Base-by-base conservation (phyloP, 2,888 invertebrate species). In the Druceiella hillmani region DNA sequence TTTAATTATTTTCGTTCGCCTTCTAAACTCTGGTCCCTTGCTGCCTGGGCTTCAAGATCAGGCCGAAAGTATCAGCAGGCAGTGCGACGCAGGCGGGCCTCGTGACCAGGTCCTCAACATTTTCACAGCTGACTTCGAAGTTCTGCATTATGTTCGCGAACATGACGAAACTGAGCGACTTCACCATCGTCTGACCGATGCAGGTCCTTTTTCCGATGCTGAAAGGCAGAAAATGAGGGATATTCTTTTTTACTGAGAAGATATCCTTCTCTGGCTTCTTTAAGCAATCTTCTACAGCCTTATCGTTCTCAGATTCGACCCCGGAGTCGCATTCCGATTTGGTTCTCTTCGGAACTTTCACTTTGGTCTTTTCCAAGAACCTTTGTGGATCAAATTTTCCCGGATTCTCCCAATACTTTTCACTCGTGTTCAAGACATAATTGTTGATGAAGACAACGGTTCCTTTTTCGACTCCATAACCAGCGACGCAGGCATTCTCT, bases 181-280 rank as follows among this genome's bases (percentile, higher is more conserved):
- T 81, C 0, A 90, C 84, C 30, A 91, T 62, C 24, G 82, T 81
- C 52, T 88, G 87, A 0, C 90, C 90, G 40, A 90, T 84, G 54
- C 90, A 90, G 0, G 88, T 87, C n/a, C 90, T 65, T 54, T 83
- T 87, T 4, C 90, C 90, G 27, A 87, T 86, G 54, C 88, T 87
- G 61, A 90, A 91, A 0, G 90, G 90, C 7, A 90, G 65, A 55
- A 89, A 90, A 55, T 87, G 81, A 0, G 84, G 75, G 6, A 78
- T 74, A 49, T 76, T 78, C 46, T 64, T 73, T 45, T 57, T 74
- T 0, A 78, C 63, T 1, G 67, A 58, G 1, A 61, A 49, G 0
- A 64, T 53, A 25, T 70, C 71, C 6, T 59, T 66, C 33, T 69
- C 68, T 0, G 40, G 45, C n/a, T n/a, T n/a, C n/a, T n/a, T n/a